These are phyloP conservation scores for Zingel zingel DNA, from an alignment of 2,113 vertebrate species.

Conservation along the genomic window DNA sequence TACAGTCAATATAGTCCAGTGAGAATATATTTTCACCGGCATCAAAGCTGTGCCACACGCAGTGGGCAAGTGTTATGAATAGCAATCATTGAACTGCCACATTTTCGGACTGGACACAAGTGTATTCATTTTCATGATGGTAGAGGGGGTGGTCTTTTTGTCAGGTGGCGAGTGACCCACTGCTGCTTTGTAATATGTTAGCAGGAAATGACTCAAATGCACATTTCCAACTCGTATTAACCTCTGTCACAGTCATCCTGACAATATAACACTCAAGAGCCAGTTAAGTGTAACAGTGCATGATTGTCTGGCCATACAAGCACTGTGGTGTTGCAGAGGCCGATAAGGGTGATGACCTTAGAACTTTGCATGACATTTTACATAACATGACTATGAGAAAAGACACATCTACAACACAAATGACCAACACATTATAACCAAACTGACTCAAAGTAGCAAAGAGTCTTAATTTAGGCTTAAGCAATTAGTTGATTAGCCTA, in stretches of 20 bases:
- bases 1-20: constrained; percentile 22
- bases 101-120: not conserved
- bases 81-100: not conserved
- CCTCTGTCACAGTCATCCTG: not conserved
- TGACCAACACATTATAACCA: not conserved
- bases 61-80: not conserved
- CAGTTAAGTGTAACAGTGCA: constrained; percentile 2
- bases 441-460: not conserved
- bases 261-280: not conserved
- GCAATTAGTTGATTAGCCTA: not conserved
- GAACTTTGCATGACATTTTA: not conserved
- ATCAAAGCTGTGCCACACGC: not conserved
- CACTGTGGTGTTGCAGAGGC: not conserved
- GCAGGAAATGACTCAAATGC: not conserved
- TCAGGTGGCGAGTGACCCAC: not conserved
- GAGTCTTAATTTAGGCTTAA: not conserved
- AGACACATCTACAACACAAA: not conserved
- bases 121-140: not conserved
- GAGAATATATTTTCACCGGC: constrained; percentile 27
- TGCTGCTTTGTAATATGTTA: not conserved
- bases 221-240: not conserved
- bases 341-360: not conserved
- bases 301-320: constrained; percentile 17
- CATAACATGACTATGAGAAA: not conserved
- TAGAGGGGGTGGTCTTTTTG: rapidly evolving